Base-by-base conservation (phyloP, 2,113 vertebrate species). In the Periophthalmus modestus region DNA sequence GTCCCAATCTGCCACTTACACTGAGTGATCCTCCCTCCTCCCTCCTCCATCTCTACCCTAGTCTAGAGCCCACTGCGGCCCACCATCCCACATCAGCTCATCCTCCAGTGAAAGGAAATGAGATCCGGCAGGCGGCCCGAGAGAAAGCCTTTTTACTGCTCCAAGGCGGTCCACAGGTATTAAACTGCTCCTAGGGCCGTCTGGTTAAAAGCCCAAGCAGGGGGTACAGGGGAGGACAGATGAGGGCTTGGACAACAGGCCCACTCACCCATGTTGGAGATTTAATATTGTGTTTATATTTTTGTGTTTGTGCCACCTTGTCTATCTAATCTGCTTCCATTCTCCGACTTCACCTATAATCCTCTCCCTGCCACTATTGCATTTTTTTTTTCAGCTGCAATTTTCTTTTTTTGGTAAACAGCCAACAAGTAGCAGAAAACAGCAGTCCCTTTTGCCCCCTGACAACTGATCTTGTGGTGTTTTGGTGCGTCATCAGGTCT, bases 141-240 rank as follows among this genome's bases (percentile, higher is more conserved):
- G 63, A 74, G 71, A 84, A 77, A 85, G 69, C 28, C 57, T 69
- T 85, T 85, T 89, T 82, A 76, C 79, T 15, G 28, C 66, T 85
- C 83, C 79, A 74, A 79, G 81, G 84, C 85, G 79, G 77, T 78
- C 87, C 68, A 70, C 85, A 87, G 84, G 88, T 85, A 86, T 82
- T 88, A 89, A 89, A 81, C 86, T 82, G 75, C 81, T 85, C 78
- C 68, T 52, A 19, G 69, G 74, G 69, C 50, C 74, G 75, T 75
- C 55, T 4, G n/a, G 66, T 54, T 75, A 72, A 87, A 81, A 79
- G 74, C 28, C 69, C 71, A 23, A 55, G 63, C 74, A 69, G 73
- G 71, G 72, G 73, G 55, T 69, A 66, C 72, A 50, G 66, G 82
- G 70, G 15, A 28, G 12, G 73, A 75, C 65, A 75, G 72, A 71